A percentile compares a stretch with the other conserved stretches of the same genome.
These are phyloP conservation scores for Synergus laeviventris DNA, from an alignment of 2,888 invertebrate species.

Conservation along the genomic window DNA sequence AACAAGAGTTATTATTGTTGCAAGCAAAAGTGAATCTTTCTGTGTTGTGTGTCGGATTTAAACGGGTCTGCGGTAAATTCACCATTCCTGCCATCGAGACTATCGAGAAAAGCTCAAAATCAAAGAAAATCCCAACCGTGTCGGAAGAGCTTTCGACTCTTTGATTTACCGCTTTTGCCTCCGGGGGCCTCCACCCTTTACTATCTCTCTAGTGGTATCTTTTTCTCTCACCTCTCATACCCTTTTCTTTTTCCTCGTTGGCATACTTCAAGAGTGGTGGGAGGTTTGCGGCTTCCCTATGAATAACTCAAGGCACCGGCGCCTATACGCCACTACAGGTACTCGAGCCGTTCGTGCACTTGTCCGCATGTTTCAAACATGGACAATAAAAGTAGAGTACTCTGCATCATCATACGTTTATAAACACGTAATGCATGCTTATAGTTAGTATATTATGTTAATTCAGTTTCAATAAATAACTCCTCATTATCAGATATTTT, in stretches of 20 bases:
- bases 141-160: conserved; percentile 39
- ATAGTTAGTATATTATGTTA: background rate
- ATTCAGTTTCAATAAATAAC: no score
- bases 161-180: conserved; percentile 39
- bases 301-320: conserved; percentile 32
- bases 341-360: conserved; percentile 15
- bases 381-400: background rate
- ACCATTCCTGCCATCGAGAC: conserved; percentile 22
- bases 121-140: conserved; percentile 41
- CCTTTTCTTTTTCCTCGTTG: conserved; percentile 23
- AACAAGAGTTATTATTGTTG: conserved; percentile 22
- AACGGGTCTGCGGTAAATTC: conserved; percentile 30
- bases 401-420: conserved; percentile 16
- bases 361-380: conserved; percentile 5
- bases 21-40: background rate
- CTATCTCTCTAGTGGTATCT: background rate
- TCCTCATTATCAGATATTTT: no score
- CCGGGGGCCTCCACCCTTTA: conserved; percentile 18
- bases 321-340: conserved; percentile 9
- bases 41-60: conserved; percentile 15
- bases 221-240: conserved; percentile 21
- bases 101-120: conserved; percentile 40
- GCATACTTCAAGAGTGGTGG: conserved; percentile 25
- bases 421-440: conserved; percentile 5
- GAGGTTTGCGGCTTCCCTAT: conserved; percentile 28